These are phyloP conservation scores for Tricholauxania praeusta DNA, from an alignment of 2,888 invertebrate species.

Conservation along the genomic window DNA sequence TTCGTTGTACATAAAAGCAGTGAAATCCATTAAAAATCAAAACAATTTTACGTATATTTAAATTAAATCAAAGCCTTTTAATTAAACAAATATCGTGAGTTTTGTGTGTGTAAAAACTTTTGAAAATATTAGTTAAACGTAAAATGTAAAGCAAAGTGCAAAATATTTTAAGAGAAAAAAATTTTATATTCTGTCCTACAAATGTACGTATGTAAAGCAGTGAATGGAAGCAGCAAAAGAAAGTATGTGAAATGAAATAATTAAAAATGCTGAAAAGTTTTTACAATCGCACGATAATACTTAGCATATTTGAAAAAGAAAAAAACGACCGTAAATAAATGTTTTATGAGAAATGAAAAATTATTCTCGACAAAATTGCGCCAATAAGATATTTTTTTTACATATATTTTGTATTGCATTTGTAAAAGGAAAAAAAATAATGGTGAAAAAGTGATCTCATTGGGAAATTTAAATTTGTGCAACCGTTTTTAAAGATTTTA, in stretches of 20 bases:
- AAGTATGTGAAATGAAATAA: constrained; percentile 28
- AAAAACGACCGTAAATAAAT: too few relatives aligned
- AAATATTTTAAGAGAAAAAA: constrained; percentile 18
- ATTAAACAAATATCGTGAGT: constrained; percentile 9
- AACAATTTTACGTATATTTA: constrained; percentile 44
- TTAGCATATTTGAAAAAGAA: too few relatives aligned
- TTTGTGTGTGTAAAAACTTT: constrained; percentile 12
- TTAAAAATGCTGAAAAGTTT: not conserved
- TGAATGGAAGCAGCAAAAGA: constrained; percentile 29
- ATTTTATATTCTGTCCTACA: constrained; percentile 13
- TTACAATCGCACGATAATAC: too few relatives aligned
- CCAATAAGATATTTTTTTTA: too few relatives aligned
- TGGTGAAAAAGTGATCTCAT: too few relatives aligned
- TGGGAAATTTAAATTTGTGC: too few relatives aligned
- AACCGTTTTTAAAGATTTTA: too few relatives aligned
- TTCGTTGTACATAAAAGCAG: constrained; percentile 54
- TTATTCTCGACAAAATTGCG: too few relatives aligned
- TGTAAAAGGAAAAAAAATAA: too few relatives aligned
- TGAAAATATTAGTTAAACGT: constrained; percentile 30
- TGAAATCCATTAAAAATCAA: constrained; percentile 47
- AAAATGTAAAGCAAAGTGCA: constrained; percentile 14
- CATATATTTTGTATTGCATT: too few relatives aligned
- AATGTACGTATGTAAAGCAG: constrained; percentile 34
- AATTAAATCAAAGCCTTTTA: constrained; percentile 13
- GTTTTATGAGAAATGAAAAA: too few relatives aligned